Conservation (phyloP, 2,797 vertebrate genomes). For the Squalus acanthias region DNA sequence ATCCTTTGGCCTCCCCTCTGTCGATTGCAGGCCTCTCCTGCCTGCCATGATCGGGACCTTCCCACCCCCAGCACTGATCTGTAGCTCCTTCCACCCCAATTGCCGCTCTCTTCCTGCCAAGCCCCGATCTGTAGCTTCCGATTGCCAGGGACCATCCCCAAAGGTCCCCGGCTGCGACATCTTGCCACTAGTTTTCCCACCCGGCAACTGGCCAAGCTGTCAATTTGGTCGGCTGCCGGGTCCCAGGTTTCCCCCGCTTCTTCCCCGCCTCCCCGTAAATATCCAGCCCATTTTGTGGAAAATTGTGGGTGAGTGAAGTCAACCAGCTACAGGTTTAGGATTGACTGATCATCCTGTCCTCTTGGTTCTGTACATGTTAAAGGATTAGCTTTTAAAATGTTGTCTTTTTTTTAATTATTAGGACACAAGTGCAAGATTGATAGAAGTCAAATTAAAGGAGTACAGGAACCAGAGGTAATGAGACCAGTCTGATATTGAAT, state of each 20-base stretch:
- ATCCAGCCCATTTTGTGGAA: background rate
- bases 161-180: background rate
- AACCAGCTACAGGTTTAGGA: background rate
- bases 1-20: background rate
- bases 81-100: too few relatives aligned
- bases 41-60: too few relatives aligned
- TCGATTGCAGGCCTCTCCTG: background rate
- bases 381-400: background rate
- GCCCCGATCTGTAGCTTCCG: background rate
- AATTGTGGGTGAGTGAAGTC: background rate
- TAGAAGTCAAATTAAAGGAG: slow-evolving; percentile 61
- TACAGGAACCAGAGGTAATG: slow-evolving; percentile 88
- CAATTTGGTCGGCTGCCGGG: background rate
- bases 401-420: slow-evolving; percentile 8
- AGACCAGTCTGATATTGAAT: background rate
- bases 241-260: background rate
- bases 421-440: slow-evolving; percentile 34
- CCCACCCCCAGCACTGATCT: too few relatives aligned
- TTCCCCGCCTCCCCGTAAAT: background rate
- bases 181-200: background rate
- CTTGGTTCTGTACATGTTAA: background rate
- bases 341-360: background rate
- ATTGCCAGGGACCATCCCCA: background rate
- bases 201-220: background rate
- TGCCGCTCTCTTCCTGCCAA: background rate